phyloP scores from a whole-genome alignment of 2,113 vertebrate genomes.

The Microtus ochrogaster region DNA sequence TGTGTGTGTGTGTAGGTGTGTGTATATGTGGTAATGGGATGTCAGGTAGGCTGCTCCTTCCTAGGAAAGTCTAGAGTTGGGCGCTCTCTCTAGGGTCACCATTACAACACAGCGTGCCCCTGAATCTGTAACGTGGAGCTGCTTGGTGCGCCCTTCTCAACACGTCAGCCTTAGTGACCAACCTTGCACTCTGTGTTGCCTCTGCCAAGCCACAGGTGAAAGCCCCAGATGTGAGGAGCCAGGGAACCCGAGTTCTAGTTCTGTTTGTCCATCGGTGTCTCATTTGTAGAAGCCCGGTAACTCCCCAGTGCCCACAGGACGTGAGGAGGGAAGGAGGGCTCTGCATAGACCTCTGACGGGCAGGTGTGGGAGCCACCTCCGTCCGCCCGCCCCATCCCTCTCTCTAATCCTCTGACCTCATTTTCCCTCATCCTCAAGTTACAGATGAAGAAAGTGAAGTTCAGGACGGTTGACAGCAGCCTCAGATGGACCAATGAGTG shows the following conservation, averaged over 20 bases:
- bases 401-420: neutral
- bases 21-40: neutral
- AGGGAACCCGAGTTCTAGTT: neutral
- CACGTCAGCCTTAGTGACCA: neutral
- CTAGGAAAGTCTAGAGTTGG: neutral
- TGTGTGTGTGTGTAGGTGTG: neutral
- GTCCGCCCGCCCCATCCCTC: too few relatives aligned
- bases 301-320: neutral
- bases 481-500: neutral
- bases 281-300: neutral
- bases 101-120: neutral
- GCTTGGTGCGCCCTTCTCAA: neutral
- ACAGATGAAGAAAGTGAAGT: neutral
- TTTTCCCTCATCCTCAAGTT: accelerated
- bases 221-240: neutral
- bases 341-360: accelerated
- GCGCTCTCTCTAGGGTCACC: neutral
- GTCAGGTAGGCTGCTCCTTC: neutral
- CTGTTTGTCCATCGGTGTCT: neutral
- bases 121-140: neutral
- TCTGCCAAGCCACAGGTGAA: neutral
- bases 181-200: neutral
- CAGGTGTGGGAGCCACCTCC: neutral
- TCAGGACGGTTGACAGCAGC: neutral
- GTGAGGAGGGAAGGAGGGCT: accelerated